A percentile compares a stretch with the other conserved stretches of the same genome.
These are phyloP conservation scores for Hirudinaria manillensis DNA, from an alignment of 2,888 invertebrate species.

Conservation along the genomic window DNA sequence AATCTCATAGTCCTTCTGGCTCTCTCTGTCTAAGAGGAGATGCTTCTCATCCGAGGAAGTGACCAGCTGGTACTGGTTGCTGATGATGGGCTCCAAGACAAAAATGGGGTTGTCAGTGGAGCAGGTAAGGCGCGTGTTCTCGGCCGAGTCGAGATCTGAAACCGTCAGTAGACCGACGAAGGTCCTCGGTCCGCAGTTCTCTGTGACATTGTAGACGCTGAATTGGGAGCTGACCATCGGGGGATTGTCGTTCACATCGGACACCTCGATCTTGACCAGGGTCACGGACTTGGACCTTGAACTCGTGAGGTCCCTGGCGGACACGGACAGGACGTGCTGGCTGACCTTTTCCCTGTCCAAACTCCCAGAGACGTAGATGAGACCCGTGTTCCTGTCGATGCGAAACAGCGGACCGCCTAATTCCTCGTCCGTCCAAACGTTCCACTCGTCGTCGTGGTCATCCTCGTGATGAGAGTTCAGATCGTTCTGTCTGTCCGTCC, in stretches of 20 bases:
- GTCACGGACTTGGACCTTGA: slow-evolving; percentile 8
- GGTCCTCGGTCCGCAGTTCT: slow-evolving; percentile 2
- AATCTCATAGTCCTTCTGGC: not conserved
- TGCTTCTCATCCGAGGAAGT: not conserved
- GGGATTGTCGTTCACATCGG: slow-evolving; percentile 11
- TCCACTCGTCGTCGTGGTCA: not conserved
- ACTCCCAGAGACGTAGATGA: not conserved
- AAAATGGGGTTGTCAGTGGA: slow-evolving; percentile 3
- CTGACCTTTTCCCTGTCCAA: slow-evolving; percentile 8
- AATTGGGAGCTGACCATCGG: not conserved
- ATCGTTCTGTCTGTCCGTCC: not conserved
- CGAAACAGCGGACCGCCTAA: not conserved
- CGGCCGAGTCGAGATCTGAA: slow-evolving; percentile 6
- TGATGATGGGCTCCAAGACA: not conserved
- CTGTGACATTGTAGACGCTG: not conserved
- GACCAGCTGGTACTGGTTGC: slow-evolving; percentile 10
- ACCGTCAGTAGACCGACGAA: not conserved
- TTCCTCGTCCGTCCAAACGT: slow-evolving; percentile 16
- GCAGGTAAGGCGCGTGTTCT: slow-evolving; percentile 13
- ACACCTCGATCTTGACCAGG: slow-evolving; percentile 8
- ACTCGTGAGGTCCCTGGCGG: slow-evolving; percentile 7
- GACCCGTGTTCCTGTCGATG: not conserved
- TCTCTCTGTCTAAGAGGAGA: slow-evolving; percentile 7
- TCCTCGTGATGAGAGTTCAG: not conserved
- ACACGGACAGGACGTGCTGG: slow-evolving; percentile 10